Evolutionary conservation across 2,797 vertebrate species (phyloP).

Genomic region (Mormyrops boulengeri): DNA sequence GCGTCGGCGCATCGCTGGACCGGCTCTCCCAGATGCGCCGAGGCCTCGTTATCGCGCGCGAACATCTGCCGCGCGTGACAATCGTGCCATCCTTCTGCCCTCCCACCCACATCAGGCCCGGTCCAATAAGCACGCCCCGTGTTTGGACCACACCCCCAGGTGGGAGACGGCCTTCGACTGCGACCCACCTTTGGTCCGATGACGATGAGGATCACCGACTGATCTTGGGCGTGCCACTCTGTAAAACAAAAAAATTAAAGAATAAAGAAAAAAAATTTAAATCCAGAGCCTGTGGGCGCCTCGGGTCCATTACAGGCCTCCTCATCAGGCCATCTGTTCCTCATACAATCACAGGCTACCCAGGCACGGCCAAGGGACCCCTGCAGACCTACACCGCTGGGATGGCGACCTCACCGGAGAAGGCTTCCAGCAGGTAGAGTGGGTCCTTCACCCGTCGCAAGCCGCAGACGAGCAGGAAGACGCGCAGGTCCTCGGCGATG

Average conservation of each 20-base stretch:
- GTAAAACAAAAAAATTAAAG: conserved; percentile 35
- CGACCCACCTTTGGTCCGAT: conserved; percentile 81
- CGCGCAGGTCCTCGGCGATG: conserved; percentile 37
- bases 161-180: background rate
- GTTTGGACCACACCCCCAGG: background rate
- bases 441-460: conserved; percentile 88
- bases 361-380: background rate
- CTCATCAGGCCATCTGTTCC: background rate
- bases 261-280: background rate
- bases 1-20: background rate
- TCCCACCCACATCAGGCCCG: background rate
- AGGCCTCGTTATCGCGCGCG: background rate
- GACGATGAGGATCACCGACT: conserved; percentile 71
- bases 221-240: conserved; percentile 82
- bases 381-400: background rate
- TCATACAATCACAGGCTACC: background rate
- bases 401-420: conserved; percentile 67
- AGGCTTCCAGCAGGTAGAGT: conserved; percentile 74
- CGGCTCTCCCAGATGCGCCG: conserved; percentile 33
- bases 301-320: background rate
- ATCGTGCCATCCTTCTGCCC: background rate
- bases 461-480: conserved; percentile 87
- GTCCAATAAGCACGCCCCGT: background rate
- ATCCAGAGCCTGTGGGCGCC: background rate
- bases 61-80: background rate